A percentile compares a stretch with the other conserved stretches of the same genome.
phyloP scores from a whole-genome alignment of 2,113 vertebrate genomes.

The Ahaetulla prasina region DNA sequence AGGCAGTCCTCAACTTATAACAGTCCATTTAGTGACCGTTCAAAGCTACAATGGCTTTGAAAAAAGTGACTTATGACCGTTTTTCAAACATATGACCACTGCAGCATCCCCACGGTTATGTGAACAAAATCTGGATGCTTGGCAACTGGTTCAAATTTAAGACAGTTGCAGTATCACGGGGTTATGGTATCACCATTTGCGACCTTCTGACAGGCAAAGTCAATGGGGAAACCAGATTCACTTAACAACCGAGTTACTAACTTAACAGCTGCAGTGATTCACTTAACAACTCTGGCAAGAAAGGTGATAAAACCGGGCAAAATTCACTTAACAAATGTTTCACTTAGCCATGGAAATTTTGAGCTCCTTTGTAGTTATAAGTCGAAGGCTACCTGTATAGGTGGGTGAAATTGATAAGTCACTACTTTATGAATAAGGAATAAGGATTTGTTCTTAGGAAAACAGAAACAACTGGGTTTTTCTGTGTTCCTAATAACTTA shows the following conservation, averaged over 20 bases:
- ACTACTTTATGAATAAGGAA: background rate
- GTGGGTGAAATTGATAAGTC: background rate
- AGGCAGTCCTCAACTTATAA: background rate
- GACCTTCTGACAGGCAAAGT: background rate
- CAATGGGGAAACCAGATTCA: background rate
- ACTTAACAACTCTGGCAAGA: background rate
- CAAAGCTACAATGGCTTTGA: background rate
- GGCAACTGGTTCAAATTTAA: background rate
- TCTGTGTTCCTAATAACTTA: background rate
- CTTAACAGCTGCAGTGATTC: background rate
- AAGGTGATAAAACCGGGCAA: background rate
- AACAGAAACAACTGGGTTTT: background rate
- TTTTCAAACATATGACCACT: background rate
- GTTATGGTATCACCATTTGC: background rate
- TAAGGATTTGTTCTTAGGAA: background rate
- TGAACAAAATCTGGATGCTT: background rate
- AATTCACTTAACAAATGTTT: background rate
- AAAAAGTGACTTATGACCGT: background rate
- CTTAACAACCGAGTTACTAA: background rate
- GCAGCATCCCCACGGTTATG: background rate
- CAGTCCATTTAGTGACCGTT: background rate
- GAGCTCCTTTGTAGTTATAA: background rate
- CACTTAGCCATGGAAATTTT: background rate
- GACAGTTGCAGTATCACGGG: background rate
- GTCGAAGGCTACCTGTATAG: background rate